Base-by-base conservation (phyloP, 2,888 invertebrate genomes). In the Trissoscelio sp. region DNA sequence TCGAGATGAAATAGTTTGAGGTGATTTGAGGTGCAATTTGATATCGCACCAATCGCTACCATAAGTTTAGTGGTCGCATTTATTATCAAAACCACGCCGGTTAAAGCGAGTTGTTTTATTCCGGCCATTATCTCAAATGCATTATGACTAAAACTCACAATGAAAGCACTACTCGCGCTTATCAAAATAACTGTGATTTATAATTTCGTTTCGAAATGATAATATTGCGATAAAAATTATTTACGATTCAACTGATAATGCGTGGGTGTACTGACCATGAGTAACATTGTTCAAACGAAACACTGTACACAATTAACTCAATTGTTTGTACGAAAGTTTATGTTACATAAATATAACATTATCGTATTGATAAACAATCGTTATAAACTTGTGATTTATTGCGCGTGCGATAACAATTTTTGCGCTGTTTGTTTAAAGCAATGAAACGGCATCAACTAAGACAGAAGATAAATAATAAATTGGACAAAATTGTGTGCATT, bases 201-300 rank as follows among this genome's bases (percentile, higher is more conserved):
- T 77, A 72, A 81, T 81, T 81, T 81, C 75, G 72, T 81, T 70
- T 77, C 60, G 64, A 31, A 73, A 81, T 72, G 81, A 73, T 81
- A 81, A 73, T 77, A 77, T 81, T 77, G 77, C 72, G 81, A 81
- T 81, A 81, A 81, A 81, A 81, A 77, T 81, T 81, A 81, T 81
- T 81, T 81, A 81, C 60, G 81, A 81, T 81, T 77, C 51, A 57
- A 51, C 74, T 80, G 80, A 80, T 80, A 80, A 75, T 69, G 48
- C 75, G 58, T 69, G 66, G 20, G 74, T 67, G 48, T 66, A 70
- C 77, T 81, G 81, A 81, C 77, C 77, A 72, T 67, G 70, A 77
- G 66, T 81, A 81, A 81, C 66, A 75, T 72, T 75, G 74, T 75
- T 77, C 55, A 72, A 81, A 66, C 66, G 60, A 28, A 77, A 77